Evolutionary conservation across 2,113 vertebrate genomes (phyloP).

Genomic region (Mormoops blainvillei): DNA sequence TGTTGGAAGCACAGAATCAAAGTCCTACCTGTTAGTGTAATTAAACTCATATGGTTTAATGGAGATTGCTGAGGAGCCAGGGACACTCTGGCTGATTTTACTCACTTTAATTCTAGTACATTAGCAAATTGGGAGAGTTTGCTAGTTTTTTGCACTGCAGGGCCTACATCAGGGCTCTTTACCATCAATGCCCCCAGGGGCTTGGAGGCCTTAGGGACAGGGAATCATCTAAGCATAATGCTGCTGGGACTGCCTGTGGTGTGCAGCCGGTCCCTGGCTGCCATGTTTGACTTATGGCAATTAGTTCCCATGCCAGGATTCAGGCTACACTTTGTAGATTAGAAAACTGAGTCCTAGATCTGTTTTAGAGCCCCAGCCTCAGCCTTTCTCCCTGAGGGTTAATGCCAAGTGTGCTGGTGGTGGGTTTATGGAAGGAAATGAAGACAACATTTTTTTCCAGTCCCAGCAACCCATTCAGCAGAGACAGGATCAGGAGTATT

Average conservation of each 20-base stretch:
- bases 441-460: background rate
- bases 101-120: background rate
- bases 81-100: background rate
- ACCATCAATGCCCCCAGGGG: too few relatives aligned
- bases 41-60: background rate
- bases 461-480: too few relatives aligned
- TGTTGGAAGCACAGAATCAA: background rate
- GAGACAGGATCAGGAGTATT: too few relatives aligned
- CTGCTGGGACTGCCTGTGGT: background rate
- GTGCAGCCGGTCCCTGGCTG: fast-evolving
- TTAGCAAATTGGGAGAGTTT: background rate
- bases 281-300: background rate
- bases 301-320: background rate
- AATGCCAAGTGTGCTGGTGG: background rate
- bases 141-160: background rate
- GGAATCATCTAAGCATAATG: background rate
- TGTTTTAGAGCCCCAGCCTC: too few relatives aligned
- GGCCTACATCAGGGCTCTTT: fast-evolving
- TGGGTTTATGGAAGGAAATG: background rate
- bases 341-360: background rate
- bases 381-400: background rate
- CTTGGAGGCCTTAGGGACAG: background rate
- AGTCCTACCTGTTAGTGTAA: background rate
- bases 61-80: background rate
- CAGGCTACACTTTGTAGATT: background rate